Percentiles rank a stretch among this genome's conserved stretches.
These are phyloP conservation scores for Halcyon smyrnensis DNA, from an alignment of 2,797 vertebrate species.

Conservation along the genomic window DNA sequence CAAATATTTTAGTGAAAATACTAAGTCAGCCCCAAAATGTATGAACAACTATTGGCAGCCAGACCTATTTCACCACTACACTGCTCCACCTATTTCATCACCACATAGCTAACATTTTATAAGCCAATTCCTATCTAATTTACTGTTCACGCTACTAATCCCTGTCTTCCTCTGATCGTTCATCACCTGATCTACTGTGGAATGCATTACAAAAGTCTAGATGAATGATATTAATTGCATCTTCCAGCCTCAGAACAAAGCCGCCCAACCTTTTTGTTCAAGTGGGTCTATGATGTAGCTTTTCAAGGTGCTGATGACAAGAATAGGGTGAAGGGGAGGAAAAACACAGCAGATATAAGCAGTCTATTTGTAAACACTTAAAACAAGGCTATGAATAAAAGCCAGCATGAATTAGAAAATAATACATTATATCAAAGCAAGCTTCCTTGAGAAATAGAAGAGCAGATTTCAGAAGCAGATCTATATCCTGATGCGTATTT, in stretches of 20 bases:
- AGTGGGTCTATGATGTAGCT: not conserved
- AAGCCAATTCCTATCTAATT: not conserved
- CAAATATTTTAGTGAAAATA: not conserved
- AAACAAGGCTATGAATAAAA: not conserved
- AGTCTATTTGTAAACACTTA: not conserved
- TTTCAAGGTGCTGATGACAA: not conserved
- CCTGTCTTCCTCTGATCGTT: not conserved
- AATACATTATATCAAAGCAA: not conserved
- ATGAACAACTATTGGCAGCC: not conserved
- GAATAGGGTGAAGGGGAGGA: not conserved
- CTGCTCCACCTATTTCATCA: slow-evolving; percentile 23
- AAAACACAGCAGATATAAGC: not conserved
- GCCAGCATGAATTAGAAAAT: not conserved
- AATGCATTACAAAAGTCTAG: not conserved
- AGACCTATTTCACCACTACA: not conserved
- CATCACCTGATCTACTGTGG: not conserved
- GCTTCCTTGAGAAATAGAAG: not conserved
- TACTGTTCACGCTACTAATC: not conserved
- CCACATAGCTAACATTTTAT: not conserved
- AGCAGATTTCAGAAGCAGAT: not conserved
- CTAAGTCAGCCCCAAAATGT: not conserved
- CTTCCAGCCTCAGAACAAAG: not conserved
- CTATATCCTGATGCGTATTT: not conserved
- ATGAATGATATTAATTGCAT: not conserved
- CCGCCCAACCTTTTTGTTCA: not conserved